Percentiles rank a stretch among this genome's conserved stretches.
phyloP scores from a whole-genome alignment of 2,888 invertebrate species.

The Branchipolynoe longqiensis region DNA sequence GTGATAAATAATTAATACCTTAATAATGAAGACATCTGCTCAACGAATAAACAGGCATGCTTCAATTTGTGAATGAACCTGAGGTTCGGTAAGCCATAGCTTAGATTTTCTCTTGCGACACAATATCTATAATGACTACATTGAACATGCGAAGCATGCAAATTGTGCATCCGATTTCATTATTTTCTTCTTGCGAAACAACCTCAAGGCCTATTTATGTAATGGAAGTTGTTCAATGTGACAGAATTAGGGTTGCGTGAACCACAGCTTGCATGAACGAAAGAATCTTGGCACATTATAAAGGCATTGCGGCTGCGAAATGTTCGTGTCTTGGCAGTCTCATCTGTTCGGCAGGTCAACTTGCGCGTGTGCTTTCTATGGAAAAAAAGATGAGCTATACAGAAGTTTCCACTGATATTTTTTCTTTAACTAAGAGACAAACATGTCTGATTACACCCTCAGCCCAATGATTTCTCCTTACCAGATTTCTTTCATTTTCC shows the following conservation, averaged over 20 bases:
- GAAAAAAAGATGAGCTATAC: not conserved
- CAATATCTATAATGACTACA: not conserved
- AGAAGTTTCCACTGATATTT: not conserved
- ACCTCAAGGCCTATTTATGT: not conserved
- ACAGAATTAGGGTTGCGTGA: slow-evolving; percentile 15
- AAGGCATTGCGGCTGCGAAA: not conserved
- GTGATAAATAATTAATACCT: too few species aligned
- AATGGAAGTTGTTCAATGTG: not conserved
- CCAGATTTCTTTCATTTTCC: slow-evolving; percentile 65
- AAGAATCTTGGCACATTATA: slow-evolving; percentile 28
- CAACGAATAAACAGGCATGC: too few species aligned
- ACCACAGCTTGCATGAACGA: not conserved
- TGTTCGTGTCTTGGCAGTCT: slow-evolving; percentile 9
- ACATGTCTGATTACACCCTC: not conserved
- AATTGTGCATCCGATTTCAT: not conserved
- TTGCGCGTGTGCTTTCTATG: not conserved
- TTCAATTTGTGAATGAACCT: too few species aligned
- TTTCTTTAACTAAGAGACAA: not conserved
- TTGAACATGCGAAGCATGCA: not conserved
- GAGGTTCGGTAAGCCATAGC: too few species aligned
- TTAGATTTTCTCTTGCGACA: not conserved
- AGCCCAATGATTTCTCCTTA: slow-evolving; percentile 33
- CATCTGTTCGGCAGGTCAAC: not conserved
- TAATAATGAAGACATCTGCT: too few species aligned
- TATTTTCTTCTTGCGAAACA: not conserved